Base-by-base conservation (phyloP, 2,797 vertebrate genomes). In the Alfaro cultratus region DNA sequence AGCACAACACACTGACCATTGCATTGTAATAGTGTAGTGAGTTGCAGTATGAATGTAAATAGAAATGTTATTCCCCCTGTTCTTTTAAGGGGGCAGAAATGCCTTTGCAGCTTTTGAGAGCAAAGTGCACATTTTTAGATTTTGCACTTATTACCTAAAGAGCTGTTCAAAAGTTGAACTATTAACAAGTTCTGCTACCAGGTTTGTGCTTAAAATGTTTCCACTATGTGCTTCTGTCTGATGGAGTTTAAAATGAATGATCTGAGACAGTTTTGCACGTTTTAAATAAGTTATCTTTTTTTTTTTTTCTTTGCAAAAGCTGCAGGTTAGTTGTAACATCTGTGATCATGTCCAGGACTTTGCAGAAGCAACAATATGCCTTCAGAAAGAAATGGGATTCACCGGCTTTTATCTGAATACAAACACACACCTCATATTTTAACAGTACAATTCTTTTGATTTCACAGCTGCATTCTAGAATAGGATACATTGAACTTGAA, bases 91-190 rank as follows among this genome's bases (percentile, higher is more conserved):
- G 64, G 21, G 4, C 21, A 68, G 16, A 2, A 39, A 39, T 68
- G 9, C 34, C 21, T 1, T 39, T 39, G 34, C 39, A 43, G 67
- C 18, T 29, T 49, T 51, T 41, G 29, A 8, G 80, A 34, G 26
- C 79, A 90, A 87, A 91, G 88, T 86, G 1, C 85, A 83, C 0
- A 7, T 46, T 75, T 78, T 49, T 47, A 31, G 39, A 47, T 77
- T 47, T 34, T 86, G 78, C 10, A 64, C 82, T 84, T 89, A 51
- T 51, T 83, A 71, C 49, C 64, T 11, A 68, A 6, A 6, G 6
- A 45, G 71, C 49, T 23, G 18, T 5, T 68, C 4, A 76, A 57
- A 51, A 31, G 62, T 67, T 79, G 0, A 88, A 23, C 45, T 43
- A 41, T 43, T 64, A 72, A 72, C 10, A 49, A 4, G 45, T 36